Percentiles rank a stretch among this genome's conserved stretches.
Conservation (phyloP, 2,888 invertebrate species). For the Nasonia oneida region DNA sequence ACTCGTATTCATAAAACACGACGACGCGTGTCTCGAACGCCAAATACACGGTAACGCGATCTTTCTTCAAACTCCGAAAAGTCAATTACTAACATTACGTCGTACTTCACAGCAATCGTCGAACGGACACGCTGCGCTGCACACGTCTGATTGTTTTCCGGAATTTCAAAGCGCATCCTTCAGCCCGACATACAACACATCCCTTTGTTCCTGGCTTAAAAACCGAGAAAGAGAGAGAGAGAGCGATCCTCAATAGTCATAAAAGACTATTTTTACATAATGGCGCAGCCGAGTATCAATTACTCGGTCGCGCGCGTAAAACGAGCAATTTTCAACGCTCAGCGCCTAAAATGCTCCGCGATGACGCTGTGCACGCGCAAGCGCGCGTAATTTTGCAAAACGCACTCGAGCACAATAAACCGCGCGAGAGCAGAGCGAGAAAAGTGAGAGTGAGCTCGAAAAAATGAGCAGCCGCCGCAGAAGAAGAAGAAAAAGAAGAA, state of each 20-base stretch:
- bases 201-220: conserved; percentile 17
- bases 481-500: background rate
- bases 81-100: conserved; percentile 7
- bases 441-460: conserved; percentile 21
- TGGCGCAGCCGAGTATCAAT: conserved; percentile 48
- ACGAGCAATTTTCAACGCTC: conserved; percentile 45
- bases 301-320: conserved; percentile 43
- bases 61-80: conserved; percentile 13
- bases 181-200: background rate
- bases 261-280: conserved; percentile 33
- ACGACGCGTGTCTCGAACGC: background rate
- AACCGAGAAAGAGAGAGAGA: background rate
- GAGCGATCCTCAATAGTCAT: conserved; percentile 21
- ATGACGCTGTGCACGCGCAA: background rate
- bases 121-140: background rate
- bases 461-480: background rate
- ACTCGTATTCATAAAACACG: background rate
- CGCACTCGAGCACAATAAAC: background rate
- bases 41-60: background rate
- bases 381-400: conserved; percentile 36
- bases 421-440: background rate
- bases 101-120: background rate
- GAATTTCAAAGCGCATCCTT: conserved; percentile 28
- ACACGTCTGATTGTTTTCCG: conserved; percentile 44
- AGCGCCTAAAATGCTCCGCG: conserved; percentile 6